Evolutionary conservation across 1,140 invertebrate species (phyloP), one percentile per base, ranked within the genome.

Genomic region (Cydia amplana): DNA sequence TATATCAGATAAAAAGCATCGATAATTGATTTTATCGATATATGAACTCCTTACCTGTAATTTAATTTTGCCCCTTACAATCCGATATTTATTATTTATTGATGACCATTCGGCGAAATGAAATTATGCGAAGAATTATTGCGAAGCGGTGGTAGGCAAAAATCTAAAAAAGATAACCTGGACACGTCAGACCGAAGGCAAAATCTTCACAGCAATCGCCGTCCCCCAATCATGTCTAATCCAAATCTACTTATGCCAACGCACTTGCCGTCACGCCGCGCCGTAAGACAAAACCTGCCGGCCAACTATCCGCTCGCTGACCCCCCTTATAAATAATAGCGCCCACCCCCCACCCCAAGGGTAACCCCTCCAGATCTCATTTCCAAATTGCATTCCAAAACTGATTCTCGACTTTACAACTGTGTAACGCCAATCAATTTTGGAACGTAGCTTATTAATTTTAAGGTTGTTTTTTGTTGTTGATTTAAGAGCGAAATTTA

Each of bases 271-370:
- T 70, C 65, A 70, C 64, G 16, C 12, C 87, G 83, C 84, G 16
- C 12, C 87, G 83, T 83, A 83, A 80, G 80, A 82, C 81, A 81
- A 72, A 80, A 79, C 77, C 81, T 86, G 82, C 85, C 78, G 83
- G 85, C 86, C 78, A 83, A 82, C 87, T 86, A 90, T 86, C 87
- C 85, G 83, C 85, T 82, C 83, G 83, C 89, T 91, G 90, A 92
- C 90, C 86, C 90, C 90, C 90, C 90, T 90, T 92, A 92, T 92
- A 92, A 92, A 92, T 92, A 91, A 91, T 91, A 92, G 89, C 90
- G 89, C 86, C 89, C 90, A 86, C 83, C 89, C 77, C 83, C 86
- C 87, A 82, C 87, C 74, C 64, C 79, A 90, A 91, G 88, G 89
- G 89, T 88, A 88, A 86, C 85, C 87, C 86, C 87, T 83, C 85